These are phyloP conservation scores for Pammene aurita DNA, from an alignment of 2,888 invertebrate species.

Conservation along the genomic window DNA sequence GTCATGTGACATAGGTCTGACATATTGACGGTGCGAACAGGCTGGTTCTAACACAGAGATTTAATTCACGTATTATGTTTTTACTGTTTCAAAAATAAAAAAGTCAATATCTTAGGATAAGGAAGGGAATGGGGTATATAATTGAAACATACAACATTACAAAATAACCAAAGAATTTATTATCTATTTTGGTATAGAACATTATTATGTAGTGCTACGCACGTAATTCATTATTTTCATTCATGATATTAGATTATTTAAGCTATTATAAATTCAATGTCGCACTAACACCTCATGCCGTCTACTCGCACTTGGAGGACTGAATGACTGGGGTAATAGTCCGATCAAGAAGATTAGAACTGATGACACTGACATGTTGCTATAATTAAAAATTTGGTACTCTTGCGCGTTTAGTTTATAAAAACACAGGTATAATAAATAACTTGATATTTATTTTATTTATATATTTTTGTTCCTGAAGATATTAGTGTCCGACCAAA, in stretches of 20 bases:
- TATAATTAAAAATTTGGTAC: no score
- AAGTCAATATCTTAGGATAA: background rate
- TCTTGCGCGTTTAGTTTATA: no score
- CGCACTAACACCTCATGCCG: slow-evolving; percentile 11
- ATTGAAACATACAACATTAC: slow-evolving; percentile 33
- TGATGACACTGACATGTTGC: no score
- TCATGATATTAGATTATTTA: slow-evolving; percentile 38
- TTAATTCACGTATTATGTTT: no score
- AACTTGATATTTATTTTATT: no score
- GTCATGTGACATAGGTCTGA: no score
- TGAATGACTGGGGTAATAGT: slow-evolving; percentile 17
- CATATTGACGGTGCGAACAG: no score
- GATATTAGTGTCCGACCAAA: no score
- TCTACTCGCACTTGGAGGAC: slow-evolving; percentile 7
- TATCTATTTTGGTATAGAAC: slow-evolving; percentile 74
- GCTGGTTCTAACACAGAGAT: no score
- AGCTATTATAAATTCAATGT: slow-evolving; percentile 34
- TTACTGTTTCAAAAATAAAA: no score
- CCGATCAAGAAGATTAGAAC: background rate
- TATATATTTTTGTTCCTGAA: no score
- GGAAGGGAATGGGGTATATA: background rate
- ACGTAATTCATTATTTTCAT: slow-evolving; percentile 50
- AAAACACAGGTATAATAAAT: no score
- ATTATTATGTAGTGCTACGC: slow-evolving; percentile 65
- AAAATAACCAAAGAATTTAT: slow-evolving; percentile 55